Percentiles rank a stretch among this genome's conserved stretches.
phyloP scores from a whole-genome alignment of 2,888 invertebrate species.

The Aspidiotus rigidus region DNA sequence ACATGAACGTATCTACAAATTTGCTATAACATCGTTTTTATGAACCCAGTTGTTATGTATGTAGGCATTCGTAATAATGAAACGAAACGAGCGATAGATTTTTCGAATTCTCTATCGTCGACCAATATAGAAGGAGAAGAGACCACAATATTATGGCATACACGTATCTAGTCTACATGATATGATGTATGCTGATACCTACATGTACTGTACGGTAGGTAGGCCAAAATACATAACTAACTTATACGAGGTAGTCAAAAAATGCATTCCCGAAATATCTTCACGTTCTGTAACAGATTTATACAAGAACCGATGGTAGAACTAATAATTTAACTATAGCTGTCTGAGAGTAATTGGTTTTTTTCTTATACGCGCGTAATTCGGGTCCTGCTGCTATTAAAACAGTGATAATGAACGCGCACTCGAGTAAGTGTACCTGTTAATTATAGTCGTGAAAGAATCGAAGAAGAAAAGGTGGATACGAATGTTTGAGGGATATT shows the following conservation, averaged over 20 bases:
- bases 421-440: conserved; percentile 28
- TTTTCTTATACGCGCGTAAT: conserved; percentile 31
- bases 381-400: conserved; percentile 30
- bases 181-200: neutral
- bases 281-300: conserved; percentile 18
- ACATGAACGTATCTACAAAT: too few species aligned
- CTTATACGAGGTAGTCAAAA: conserved; percentile 10
- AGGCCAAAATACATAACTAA: too few species aligned
- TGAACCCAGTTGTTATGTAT: too few species aligned
- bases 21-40: too few species aligned
- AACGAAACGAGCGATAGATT: too few species aligned
- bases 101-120: too few species aligned
- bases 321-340: conserved; percentile 34
- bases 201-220: neutral
- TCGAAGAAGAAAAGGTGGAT: conserved; percentile 19
- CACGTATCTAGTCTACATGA: conserved; percentile 4
- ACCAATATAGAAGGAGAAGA: too few species aligned
- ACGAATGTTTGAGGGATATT: conserved; percentile 27
- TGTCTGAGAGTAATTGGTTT: conserved; percentile 34
- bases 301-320: conserved; percentile 26
- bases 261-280: conserved; percentile 28
- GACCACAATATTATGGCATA: too few species aligned
- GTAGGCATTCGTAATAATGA: too few species aligned
- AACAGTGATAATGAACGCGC: conserved; percentile 31
- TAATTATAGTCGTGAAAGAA: conserved; percentile 31